phyloP scores from a whole-genome alignment of 2,888 invertebrate genomes.

The Spialia ferax region DNA sequence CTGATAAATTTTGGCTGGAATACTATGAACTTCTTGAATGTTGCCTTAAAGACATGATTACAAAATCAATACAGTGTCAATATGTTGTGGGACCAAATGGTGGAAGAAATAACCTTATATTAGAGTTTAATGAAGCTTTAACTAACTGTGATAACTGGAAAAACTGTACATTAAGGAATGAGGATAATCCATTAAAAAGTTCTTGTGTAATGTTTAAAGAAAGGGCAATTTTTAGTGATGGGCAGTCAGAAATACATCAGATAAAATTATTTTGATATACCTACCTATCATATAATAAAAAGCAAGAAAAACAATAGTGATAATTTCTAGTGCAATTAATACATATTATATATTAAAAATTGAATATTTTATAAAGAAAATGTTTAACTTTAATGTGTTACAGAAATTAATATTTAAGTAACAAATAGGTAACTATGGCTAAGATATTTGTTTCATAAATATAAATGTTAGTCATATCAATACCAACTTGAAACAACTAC shows the following conservation, averaged over 20 bases:
- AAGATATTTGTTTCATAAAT: slow-evolving; percentile 1
- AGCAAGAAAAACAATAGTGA: background rate
- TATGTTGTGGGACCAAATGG: slow-evolving; percentile 92
- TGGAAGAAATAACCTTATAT: slow-evolving; percentile 90
- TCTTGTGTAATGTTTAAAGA: slow-evolving; percentile 86
- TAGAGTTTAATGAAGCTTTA: slow-evolving; percentile 88
- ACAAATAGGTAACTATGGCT: too few relatives aligned
- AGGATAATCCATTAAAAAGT: slow-evolving; percentile 80
- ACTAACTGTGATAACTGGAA: slow-evolving; percentile 82
- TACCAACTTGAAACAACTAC: background rate
- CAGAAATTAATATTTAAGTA: too few relatives aligned
- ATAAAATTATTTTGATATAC: slow-evolving; percentile 27
- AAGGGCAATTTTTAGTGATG: slow-evolving; percentile 63
- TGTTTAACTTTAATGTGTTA: too few relatives aligned
- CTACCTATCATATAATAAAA: background rate
- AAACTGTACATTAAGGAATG: slow-evolving; percentile 83
- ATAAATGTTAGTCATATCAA: background rate
- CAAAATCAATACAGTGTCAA: slow-evolving; percentile 88
- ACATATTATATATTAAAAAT: too few relatives aligned
- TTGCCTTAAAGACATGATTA: slow-evolving; percentile 88
- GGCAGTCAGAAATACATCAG: slow-evolving; percentile 46
- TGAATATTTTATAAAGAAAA: too few relatives aligned
- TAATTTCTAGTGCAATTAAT: background rate
- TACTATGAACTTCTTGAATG: slow-evolving; percentile 91
- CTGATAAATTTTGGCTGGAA: slow-evolving; percentile 88